Conservation (phyloP, 2,888 invertebrate species). For the Philereme vetulata region DNA sequence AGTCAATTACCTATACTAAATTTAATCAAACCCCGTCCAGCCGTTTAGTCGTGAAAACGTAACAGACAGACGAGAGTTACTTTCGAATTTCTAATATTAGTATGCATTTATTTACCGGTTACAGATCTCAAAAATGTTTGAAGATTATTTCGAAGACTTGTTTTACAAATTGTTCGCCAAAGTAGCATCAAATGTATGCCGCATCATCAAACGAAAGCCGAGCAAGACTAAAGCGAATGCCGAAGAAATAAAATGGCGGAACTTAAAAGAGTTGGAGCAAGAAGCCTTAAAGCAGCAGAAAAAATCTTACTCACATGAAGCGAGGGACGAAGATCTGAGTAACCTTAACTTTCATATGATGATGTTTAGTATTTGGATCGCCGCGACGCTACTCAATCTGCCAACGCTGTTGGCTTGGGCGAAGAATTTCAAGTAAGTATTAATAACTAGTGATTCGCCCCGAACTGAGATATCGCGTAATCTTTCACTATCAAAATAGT, state of each 20-base stretch:
- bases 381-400: slow-evolving; percentile 86
- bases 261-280: slow-evolving; percentile 33
- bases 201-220: slow-evolving; percentile 44
- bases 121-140: slow-evolving; percentile 89
- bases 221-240: slow-evolving; percentile 26
- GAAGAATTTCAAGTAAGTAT: slow-evolving; percentile 89
- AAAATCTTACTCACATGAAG: slow-evolving; percentile 29
- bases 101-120: not conserved
- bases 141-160: slow-evolving; percentile 88
- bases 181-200: slow-evolving; percentile 61
- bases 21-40: no score
- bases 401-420: slow-evolving; percentile 92
- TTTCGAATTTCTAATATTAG: no score
- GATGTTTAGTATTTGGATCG: slow-evolving; percentile 87
- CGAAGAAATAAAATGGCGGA: slow-evolving; percentile 35
- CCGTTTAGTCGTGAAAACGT: no score
- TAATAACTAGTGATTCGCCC: no score
- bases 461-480: no score
- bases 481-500: no score
- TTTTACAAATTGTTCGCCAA: slow-evolving; percentile 77
- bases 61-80: no score
- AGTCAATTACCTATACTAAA: no score
- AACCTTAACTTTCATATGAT: slow-evolving; percentile 89
- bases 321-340: slow-evolving; percentile 63
- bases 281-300: slow-evolving; percentile 29